phyloP scores from a whole-genome alignment of 2,113 vertebrate species.

The Dolichotis patagonum region DNA sequence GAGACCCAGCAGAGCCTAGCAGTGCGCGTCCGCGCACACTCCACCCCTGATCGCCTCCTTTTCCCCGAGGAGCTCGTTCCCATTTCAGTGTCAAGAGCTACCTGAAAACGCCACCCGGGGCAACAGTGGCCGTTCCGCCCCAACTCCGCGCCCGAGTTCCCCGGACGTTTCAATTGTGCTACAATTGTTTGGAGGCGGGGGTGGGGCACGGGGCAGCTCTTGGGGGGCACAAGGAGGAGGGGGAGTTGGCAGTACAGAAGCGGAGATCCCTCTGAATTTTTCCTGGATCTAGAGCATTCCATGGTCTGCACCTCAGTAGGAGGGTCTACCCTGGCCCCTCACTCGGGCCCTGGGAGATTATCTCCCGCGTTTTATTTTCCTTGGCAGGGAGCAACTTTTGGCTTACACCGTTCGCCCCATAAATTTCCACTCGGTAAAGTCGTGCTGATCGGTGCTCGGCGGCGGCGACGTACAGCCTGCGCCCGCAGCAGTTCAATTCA shows the following conservation, averaged over 20 bases:
- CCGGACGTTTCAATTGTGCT: slow-evolving; percentile 73
- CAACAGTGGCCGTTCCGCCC: slow-evolving; percentile 64
- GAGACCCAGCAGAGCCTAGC: slow-evolving; percentile 47
- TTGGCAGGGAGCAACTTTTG: slow-evolving; percentile 86
- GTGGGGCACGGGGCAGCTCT: background rate
- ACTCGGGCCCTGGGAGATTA: slow-evolving; percentile 80
- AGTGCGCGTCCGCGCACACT: background rate
- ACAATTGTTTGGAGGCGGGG: slow-evolving; percentile 70
- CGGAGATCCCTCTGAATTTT: slow-evolving; percentile 7
- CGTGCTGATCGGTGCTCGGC: slow-evolving; percentile 75
- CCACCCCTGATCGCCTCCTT: background rate
- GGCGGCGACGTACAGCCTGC: slow-evolving; percentile 72
- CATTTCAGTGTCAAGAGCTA: slow-evolving; percentile 25
- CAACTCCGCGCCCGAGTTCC: slow-evolving; percentile 78
- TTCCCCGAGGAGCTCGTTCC: slow-evolving; percentile 39
- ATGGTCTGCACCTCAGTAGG: slow-evolving; percentile 56
- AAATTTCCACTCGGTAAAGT: slow-evolving; percentile 85
- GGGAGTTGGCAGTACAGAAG: background rate
- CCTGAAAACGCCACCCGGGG: slow-evolving; percentile 47
- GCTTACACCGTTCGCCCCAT: slow-evolving; percentile 80
- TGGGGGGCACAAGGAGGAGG: slow-evolving; percentile 19
- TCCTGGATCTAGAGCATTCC: slow-evolving; percentile 61
- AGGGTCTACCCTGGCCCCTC: slow-evolving; percentile 77
- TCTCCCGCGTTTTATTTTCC: slow-evolving; percentile 87
- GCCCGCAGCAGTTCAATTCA: slow-evolving; percentile 82